Base-by-base conservation (phyloP, 2,797 vertebrate species). In the Cuculus canorus region DNA sequence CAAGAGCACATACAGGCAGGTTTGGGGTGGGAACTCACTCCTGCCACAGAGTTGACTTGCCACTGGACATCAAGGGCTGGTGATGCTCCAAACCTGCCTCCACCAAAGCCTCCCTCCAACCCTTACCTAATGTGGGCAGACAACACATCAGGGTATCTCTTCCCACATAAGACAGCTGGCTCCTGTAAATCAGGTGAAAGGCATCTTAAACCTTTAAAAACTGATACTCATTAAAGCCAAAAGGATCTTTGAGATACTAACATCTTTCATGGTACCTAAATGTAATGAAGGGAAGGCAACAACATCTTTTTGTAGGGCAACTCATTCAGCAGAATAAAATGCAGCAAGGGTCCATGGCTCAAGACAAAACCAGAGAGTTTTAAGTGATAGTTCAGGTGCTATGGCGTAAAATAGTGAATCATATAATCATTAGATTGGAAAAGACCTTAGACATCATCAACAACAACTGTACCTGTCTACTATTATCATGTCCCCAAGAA, bases 191-290 rank as follows among this genome's bases (percentile, higher is more conserved):
- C 17, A 17, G 45, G 43, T 7, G 17, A 16, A 18, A 43, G 43
- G 43, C 43, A 45, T 18, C 43, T 45, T 45, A 18, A 45, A 17
- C 15, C 43, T 45, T 45, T 45, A 45, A 45, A 45, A 45, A 39
- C 13, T 39, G 39, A 39, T 39, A 39, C 39, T 39, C 39, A 39
- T 17, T 28, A 6, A 7, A 27, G 33, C n/a, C 45, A 3, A 50
- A 56, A 33, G 66, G 32, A 28, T 0, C 24, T 71, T 64, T 30
- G 73, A 17, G 35, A 12, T 16, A 2, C 22, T 2, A 35, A 0
- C 13, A 6, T 7, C 7, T 8, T 25, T 17, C 1, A 9, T 7
- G 57, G 32, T 11, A 21, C 28, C 6, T 1, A 3, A 1, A 13
- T 17, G 37, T 14, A n/a, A 43, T 5, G 0, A 15, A 48, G 54